Evolutionary conservation across 2,797 vertebrate genomes (phyloP).

Genomic region (Neosalanx taihuensis): DNA sequence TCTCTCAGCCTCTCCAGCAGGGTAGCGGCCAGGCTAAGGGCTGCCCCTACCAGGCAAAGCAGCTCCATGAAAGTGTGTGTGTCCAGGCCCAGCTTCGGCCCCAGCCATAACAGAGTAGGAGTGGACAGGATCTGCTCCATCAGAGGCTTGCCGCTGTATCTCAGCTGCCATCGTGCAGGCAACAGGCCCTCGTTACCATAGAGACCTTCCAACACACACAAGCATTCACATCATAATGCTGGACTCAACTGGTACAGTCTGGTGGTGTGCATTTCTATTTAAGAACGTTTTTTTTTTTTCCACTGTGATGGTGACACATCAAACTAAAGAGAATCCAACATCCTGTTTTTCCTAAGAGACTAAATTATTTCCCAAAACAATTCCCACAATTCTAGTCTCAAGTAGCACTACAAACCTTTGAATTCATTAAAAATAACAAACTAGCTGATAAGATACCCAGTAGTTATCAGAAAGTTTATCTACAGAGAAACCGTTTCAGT

Average conservation of each 20-base stretch:
- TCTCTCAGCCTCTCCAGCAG: slow-evolving; percentile 74
- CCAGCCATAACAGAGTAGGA: slow-evolving; percentile 87
- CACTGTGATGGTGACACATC: neutral
- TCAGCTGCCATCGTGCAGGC: slow-evolving; percentile 78
- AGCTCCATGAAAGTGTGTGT: slow-evolving; percentile 88
- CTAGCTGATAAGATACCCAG: too few relatives aligned
- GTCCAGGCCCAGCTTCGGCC: slow-evolving; percentile 81
- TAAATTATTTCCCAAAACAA: too few relatives aligned
- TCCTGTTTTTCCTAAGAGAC: neutral
- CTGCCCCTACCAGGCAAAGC: slow-evolving; percentile 76
- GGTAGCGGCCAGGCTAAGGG: slow-evolving; percentile 73
- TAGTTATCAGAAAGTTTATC: too few relatives aligned
- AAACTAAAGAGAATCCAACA: neutral
- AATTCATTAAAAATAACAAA: too few relatives aligned
- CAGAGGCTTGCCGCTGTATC: slow-evolving; percentile 77
- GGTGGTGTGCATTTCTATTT: neutral
- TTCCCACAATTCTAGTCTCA: too few relatives aligned
- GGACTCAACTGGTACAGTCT: neutral
- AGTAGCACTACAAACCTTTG: too few relatives aligned
- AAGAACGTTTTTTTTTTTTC: neutral
- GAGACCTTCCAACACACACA: slow-evolving; percentile 71
- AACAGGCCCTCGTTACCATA: slow-evolving; percentile 87
- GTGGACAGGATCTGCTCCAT: slow-evolving; percentile 78
- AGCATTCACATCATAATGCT: neutral
- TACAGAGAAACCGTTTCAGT: too few relatives aligned